Evolutionary conservation across 2,113 vertebrate genomes (phyloP), one percentile per base, ranked within the genome.

Genomic region (Pachypanchax playfairii): DNA sequence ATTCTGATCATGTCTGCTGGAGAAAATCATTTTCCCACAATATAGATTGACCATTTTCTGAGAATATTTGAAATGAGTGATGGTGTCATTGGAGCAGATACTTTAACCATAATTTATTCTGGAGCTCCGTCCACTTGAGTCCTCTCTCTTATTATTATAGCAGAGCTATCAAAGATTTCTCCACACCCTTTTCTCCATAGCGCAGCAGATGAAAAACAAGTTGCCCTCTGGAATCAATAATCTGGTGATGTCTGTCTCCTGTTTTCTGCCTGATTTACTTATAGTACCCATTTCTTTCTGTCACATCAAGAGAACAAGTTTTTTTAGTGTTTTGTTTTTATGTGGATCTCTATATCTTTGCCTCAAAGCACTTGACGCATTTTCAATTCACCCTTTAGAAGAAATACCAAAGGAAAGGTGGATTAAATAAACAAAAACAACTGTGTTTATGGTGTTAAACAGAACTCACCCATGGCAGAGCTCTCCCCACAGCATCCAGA

Each of bases 401-500:
- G 3, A 50, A 46, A 60, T 14, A 8, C 3, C 9, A 2, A 3
- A 4, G 12, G 20, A 15, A 46, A 43, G 38, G 25, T 1, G 0
- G 11, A 11, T 31, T 49, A 28, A 24, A 56, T 39, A 59, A 46
- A 63, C 6, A 39, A 63, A 63, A 58, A 60, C 1, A 31, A 33
- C 8, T 42, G 33, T 33, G 20, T 5, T 69, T 46, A 28, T 35
- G 22, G 7, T 44, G 29, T 57, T 53, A 5, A 48, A 55, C 31
- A 59, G 21, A 11, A 72, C 91, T 92, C 90, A 99, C 96, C 97
- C 92, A 95, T 93, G 71, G 91, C 95, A 0, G 94, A 91, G 55
- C 90, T 93, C 61, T 96, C 94, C 53, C 92, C 94, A 60, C 95
- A 97, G 92, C 95, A 97, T 76, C 92, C 93, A 73, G 92, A 87